Base-by-base conservation (phyloP, 2,888 invertebrate genomes). In the Watsonalla cultraria region DNA sequence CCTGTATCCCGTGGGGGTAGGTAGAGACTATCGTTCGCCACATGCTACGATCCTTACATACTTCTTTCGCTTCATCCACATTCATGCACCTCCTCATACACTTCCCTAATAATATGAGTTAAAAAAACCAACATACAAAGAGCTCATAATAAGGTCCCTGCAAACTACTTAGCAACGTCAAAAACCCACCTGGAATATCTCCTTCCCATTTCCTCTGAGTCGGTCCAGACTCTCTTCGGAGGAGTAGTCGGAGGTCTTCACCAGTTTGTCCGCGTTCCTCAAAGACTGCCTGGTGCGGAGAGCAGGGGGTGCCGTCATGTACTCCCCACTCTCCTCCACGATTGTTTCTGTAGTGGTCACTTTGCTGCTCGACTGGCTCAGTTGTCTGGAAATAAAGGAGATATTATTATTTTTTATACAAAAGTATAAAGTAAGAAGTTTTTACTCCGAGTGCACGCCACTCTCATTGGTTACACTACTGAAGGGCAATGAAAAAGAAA, bases 221-320 rank as follows among this genome's bases (percentile, higher is more conserved):
- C 84, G 65, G 55, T 89, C 89, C 51, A 84, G 66, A 62, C 83
- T 87, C 54, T 89, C 90, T 49, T 87, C 86, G 0, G 90, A 86
- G 0, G 93, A 94, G 78, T 94, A 94, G 72, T 94, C 94, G 0
- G 94, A 94, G 46, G 93, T 91, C 75, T 91, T 88, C 60, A 86
- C 63, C 54, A 78, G 80, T 45, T 79, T 77, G 42, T 85, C 80
- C 4, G 64, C 59, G 42, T 61, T 70, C 61, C 77, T 83, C 33
- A 72, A 73, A 0, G 83, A 78, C 11, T 72, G 77, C 14, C 90
- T 72, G 0, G 87, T 88, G 53, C 82, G 77, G 55, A 85, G 78
- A 9, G 77, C 75, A 0, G 77, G 82, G 8, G 77, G 76, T 5
- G 49, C 14, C 37, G 75, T 69, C 2, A 71, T 66, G 54, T 72